These are phyloP conservation scores for Raphicerus campestris DNA, from an alignment of 2,113 vertebrate genomes.

Conservation along the genomic window DNA sequence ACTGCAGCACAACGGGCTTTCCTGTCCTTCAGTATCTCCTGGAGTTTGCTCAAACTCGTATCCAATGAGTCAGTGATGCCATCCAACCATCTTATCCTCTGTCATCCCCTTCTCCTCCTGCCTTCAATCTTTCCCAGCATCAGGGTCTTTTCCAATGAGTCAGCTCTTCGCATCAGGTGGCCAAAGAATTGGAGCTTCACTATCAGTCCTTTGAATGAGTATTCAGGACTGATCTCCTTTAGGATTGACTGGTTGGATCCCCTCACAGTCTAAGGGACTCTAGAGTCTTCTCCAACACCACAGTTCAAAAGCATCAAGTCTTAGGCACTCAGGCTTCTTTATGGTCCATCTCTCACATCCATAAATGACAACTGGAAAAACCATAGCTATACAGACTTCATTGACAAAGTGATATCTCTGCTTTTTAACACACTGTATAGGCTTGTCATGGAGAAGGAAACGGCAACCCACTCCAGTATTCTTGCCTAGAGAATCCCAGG, in stretches of 20 bases:
- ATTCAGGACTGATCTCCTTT: not conserved
- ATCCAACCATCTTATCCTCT: not conserved
- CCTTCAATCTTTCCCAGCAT: not conserved
- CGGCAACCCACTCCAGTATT: not conserved
- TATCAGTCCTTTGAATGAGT: not conserved
- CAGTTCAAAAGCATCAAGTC: not conserved
- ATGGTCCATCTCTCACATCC: not conserved
- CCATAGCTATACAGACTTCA: not conserved
- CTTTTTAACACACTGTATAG: not conserved
- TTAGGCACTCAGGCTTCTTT: not conserved
- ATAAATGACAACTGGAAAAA: not conserved
- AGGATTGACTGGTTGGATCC: not conserved
- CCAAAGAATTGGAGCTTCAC: not conserved
- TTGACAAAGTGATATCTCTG: not conserved
- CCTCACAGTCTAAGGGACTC: rapidly evolving
- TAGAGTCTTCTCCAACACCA: not conserved
- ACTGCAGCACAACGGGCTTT: not conserved
- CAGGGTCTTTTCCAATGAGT: not conserved
- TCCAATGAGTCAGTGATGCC: not conserved
- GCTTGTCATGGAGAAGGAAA: not conserved
- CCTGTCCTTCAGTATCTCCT: not conserved
- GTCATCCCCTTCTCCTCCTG: not conserved
- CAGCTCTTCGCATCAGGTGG: rapidly evolving
- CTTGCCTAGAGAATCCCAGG: not conserved
- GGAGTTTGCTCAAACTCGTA: not conserved